phyloP scores from a whole-genome alignment of 2,797 vertebrate genomes.

The Gorsachius magnificus region DNA sequence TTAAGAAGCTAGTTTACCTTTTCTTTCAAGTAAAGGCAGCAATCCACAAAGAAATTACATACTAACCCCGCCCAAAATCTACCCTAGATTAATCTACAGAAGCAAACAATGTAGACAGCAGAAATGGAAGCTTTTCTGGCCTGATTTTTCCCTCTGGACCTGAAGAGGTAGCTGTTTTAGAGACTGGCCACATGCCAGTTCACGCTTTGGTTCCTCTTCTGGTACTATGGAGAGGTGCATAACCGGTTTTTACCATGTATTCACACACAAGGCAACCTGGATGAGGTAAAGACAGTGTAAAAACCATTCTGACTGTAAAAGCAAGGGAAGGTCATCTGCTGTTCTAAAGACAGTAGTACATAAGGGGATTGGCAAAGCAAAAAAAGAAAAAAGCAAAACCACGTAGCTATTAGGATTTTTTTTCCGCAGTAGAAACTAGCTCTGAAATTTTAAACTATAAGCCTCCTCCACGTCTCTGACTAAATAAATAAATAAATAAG shows the following conservation, averaged over 20 bases:
- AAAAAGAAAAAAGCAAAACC: too few relatives aligned
- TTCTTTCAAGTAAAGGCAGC: neutral
- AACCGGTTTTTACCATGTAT: neutral
- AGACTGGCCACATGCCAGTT: neutral
- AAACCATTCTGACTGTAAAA: neutral
- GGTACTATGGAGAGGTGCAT: neutral
- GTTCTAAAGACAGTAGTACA: neutral
- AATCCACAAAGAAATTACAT: neutral
- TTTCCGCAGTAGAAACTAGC: neutral
- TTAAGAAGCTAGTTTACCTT: neutral
- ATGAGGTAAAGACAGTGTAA: neutral
- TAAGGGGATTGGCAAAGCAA: neutral
- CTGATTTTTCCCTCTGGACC: neutral
- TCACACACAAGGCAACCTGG: neutral
- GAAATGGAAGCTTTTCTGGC: neutral
- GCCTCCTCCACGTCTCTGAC: neutral
- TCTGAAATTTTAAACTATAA: neutral
- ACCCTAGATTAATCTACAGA: neutral
- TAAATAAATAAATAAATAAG: neutral
- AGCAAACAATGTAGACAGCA: neutral
- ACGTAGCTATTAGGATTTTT: accelerated
- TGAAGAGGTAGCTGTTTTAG: neutral
- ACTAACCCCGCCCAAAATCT: neutral
- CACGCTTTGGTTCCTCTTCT: neutral
- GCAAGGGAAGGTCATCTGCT: neutral